These are phyloP conservation scores for Axis porcinus DNA, from an alignment of 2,113 vertebrate species.

Conservation along the genomic window DNA sequence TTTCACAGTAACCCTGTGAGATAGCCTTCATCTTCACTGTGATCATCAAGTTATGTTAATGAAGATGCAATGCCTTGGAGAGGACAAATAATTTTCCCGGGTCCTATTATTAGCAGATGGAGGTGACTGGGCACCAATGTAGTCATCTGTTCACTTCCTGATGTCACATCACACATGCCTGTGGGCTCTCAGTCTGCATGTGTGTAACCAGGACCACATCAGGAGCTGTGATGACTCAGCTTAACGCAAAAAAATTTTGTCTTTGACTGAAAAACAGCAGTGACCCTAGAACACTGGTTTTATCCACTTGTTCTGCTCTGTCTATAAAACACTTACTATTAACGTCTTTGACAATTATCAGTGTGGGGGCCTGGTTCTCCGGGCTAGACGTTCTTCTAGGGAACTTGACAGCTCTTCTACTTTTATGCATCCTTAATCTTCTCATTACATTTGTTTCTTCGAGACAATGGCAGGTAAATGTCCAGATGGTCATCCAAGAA, in stretches of 20 bases:
- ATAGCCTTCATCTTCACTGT: neutral
- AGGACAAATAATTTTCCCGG: neutral
- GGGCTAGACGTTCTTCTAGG: too few relatives aligned
- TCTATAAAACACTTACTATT: neutral
- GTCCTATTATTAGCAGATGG: neutral
- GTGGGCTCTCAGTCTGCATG: fast-evolving
- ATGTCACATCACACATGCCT: too few relatives aligned
- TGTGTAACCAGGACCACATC: fast-evolving
- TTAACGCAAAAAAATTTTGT: neutral
- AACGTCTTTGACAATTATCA: neutral
- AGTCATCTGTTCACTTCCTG: neutral
- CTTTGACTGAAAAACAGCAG: neutral
- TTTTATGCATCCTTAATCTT: too few relatives aligned
- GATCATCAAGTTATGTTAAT: neutral
- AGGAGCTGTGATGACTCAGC: fast-evolving
- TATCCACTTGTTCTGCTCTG: neutral
- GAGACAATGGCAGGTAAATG: too few relatives aligned
- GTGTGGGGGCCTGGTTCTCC: too few relatives aligned
- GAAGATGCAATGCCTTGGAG: neutral
- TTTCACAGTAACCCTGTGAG: neutral
- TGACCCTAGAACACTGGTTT: too few relatives aligned
- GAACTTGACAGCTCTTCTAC: too few relatives aligned
- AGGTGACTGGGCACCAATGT: neutral
- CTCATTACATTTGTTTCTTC: too few relatives aligned
- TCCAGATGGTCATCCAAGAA: too few relatives aligned